These are phyloP conservation scores for Drosophila triauraria DNA, from an alignment of 1,140 invertebrate genomes.

Conservation along the genomic window DNA sequence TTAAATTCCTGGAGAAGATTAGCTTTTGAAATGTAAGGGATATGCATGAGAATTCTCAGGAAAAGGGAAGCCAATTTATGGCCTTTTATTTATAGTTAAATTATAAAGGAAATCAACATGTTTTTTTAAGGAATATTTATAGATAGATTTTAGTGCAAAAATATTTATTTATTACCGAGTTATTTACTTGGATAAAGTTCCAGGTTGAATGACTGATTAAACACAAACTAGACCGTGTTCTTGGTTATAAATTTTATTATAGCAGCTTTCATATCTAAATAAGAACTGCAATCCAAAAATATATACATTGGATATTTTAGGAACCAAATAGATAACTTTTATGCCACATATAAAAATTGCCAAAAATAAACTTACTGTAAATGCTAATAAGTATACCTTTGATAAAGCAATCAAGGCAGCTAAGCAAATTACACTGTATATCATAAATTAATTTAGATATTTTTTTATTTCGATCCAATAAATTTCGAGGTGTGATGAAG, in stretches of 20 bases:
- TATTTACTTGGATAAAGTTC: no score
- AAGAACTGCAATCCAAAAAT: neutral
- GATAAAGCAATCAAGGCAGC: conserved; percentile 7
- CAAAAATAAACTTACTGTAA: neutral
- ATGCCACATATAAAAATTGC: neutral
- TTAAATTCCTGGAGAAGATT: conserved; percentile 6
- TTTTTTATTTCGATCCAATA: neutral
- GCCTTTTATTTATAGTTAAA: neutral
- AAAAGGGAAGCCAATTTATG: neutral
- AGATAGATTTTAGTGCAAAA: no score
- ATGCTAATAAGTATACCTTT: neutral
- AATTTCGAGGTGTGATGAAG: neutral
- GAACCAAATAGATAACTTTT: conserved; percentile 2
- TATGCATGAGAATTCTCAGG: neutral
- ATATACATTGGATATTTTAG: neutral
- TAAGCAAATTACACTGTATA: no score
- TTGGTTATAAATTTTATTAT: neutral
- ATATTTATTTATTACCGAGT: no score
- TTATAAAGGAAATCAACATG: neutral
- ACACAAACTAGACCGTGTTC: neutral
- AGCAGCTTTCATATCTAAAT: neutral
- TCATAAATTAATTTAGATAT: neutral
- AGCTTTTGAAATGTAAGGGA: neutral
- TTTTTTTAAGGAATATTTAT: neutral
- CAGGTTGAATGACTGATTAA: conserved; percentile 3